Base-by-base conservation (phyloP, 2,113 vertebrate genomes). In the Silurus meridionalis region DNA sequence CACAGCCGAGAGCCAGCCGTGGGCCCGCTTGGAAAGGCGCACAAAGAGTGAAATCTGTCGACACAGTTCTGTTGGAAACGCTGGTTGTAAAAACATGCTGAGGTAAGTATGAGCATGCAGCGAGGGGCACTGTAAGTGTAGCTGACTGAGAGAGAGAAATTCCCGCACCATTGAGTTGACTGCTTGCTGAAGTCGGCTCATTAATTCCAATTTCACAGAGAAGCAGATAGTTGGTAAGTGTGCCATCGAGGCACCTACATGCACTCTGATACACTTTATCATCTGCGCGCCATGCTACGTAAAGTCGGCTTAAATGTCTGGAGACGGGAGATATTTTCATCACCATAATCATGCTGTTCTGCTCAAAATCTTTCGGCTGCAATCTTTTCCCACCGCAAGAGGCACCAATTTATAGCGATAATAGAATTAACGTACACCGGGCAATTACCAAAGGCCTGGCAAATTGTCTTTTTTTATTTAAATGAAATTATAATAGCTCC, bases 201-300 rank as follows among this genome's bases (percentile, higher is more conserved):
- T 90, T 90, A 87, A 89, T 90, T 71, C 87, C 80, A 87, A 87
- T 89, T 88, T 88, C 80, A 89, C 80, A 88, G 80, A n/a, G 64
- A 85, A 83, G 85, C 82, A 83, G 83, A 85, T 69, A 86, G 80
- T 79, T 64, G 82, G 28, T 69, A 63, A 84, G 80, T 82, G 84
- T 79, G 83, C 80, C 77, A 71, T 52, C 53, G 64, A 57, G 37
- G 74, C 46, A 19, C 64, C 81, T 79, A 52, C 83, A 61, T 75
- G 80, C 72, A 82, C 69, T 57, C 52, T 60, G 53, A 55, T 82
- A 53, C 83, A 74, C 80, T 89, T 87, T 83, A 85, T 87, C 82
- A 83, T 85, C 64, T 72, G 55, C 72, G 83, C 61, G 28, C 72
- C 80, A 85, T 85, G 88, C 61, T 78, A 89, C 77, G 83, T 79